Evolutionary conservation across 2,888 invertebrate genomes (phyloP).

Genomic region (Pediacus dermestoides): DNA sequence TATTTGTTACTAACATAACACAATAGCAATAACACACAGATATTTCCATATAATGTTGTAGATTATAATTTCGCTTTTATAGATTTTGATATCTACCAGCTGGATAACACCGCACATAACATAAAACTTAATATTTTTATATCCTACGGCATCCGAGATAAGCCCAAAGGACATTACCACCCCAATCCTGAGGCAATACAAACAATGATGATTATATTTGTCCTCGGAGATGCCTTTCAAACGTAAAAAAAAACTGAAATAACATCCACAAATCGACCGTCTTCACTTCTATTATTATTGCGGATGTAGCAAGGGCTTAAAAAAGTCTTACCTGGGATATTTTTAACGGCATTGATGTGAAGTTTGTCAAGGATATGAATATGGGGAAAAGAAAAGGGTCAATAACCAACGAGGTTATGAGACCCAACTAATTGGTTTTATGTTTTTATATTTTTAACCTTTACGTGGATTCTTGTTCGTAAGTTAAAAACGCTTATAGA

Average conservation of each 20-base stretch:
- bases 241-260: slow-evolving; percentile 5
- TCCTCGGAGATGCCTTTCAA: slow-evolving; percentile 18
- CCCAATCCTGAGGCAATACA: slow-evolving; percentile 25
- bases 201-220: slow-evolving; percentile 28
- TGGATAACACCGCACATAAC: too few relatives aligned
- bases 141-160: not conserved
- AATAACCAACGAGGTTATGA: too few relatives aligned
- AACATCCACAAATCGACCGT: slow-evolving; percentile 7
- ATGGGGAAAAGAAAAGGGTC: not conserved
- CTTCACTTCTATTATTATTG: slow-evolving; percentile 14
- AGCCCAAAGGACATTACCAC: too few relatives aligned
- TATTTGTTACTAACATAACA: not conserved
- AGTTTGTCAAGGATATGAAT: slow-evolving; percentile 1
- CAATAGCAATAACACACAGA: not conserved
- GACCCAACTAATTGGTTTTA: too few relatives aligned
- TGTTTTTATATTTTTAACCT: too few relatives aligned
- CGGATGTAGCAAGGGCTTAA: slow-evolving; percentile 16
- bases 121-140: too few relatives aligned
- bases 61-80: too few relatives aligned
- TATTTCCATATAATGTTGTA: too few relatives aligned
- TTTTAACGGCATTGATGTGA: slow-evolving; percentile 11
- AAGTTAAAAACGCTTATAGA: too few relatives aligned
- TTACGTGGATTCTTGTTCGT: too few relatives aligned
- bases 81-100: too few relatives aligned
- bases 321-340: slow-evolving; percentile 19